Base-by-base conservation (phyloP, 2,113 vertebrate genomes). In the Phoenicopterus ruber region DNA sequence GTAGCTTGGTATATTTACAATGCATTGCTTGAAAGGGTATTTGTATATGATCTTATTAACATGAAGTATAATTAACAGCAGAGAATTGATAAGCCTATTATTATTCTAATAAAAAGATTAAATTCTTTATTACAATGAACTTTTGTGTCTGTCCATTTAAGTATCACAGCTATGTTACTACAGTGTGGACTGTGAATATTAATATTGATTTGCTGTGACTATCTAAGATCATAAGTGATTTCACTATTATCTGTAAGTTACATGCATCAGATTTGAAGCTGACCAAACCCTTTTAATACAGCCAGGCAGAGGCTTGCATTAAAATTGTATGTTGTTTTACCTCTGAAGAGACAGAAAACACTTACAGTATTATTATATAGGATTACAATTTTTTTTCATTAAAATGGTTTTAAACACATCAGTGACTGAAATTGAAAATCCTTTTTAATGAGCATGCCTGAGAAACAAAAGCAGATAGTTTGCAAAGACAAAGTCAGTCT, bases 301-400 rank as follows among this genome's bases (percentile, higher is more conserved):
- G 67, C 72, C 83, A 96, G 93, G 73, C 67, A 94, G 90, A 94
- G 59, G 83, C 86, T 96, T 94, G 81, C 88, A 95, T 97, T 97
- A 97, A 96, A 88, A 83, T 95, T 93, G 97, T 97, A 92, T 95
- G 92, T 66, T 91, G 78, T 96, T 97, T 97, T 96, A 81, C 85
- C 79, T 96, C 93, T 95, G 90, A 97, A 98, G 70, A 97, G 90
- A 96, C 93, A 97, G 95, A 97, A 76, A 95, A 88, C 50, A 84
- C 83, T 97, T 96, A 89, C 76, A 92, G 79, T 88, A 87, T 90
- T 97, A 97, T 97, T 97, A 96, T 93, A 96, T n/a, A 93, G 78
- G 95, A 96, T 97, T 97, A 97, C 38, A 82, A 29, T 76, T 96
- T 93, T 97, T 97, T 97, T 97, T 94, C 90, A 96, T 98, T 97